phyloP scores from a whole-genome alignment of 35 echinoderm and acorn worm genomes.

The Hemicentrotus pulcherrimus region DNA sequence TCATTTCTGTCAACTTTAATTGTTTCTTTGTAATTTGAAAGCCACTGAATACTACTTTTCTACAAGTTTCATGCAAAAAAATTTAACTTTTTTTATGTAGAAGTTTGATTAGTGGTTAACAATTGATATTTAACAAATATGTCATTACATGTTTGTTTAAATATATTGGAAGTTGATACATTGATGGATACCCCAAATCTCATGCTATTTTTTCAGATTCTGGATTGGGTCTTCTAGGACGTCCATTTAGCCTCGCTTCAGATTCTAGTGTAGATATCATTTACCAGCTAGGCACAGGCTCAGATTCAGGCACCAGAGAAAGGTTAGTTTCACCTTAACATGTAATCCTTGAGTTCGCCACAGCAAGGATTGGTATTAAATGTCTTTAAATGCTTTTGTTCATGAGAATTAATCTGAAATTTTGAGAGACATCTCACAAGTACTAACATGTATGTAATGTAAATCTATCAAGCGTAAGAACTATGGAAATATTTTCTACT shows the following conservation, averaged over 20 bases:
- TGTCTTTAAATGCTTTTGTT: neutral
- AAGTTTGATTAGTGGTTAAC: neutral
- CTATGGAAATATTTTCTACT: too few species aligned
- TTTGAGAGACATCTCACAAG: neutral
- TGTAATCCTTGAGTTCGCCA: neutral
- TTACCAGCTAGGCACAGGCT: conserved; percentile 80
- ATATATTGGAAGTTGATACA: neutral
- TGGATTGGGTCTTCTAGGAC: conserved; percentile 65
- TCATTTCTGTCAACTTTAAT: too few species aligned
- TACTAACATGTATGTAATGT: neutral
- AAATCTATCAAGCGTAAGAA: too few species aligned
- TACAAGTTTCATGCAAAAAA: too few species aligned
- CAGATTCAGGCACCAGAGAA: conserved; percentile 78
- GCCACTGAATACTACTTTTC: neutral
- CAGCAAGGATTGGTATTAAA: too few species aligned
- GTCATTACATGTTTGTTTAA: neutral
- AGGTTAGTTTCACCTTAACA: conserved; percentile 59
- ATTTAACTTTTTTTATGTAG: too few species aligned
- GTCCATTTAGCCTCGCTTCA: conserved; percentile 59
- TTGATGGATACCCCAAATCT: neutral
- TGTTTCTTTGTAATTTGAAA: neutral
- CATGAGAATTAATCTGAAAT: neutral
- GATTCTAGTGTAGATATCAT: conserved; percentile 94
- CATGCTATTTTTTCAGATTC: conserved; percentile 52
- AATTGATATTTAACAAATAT: neutral